Evolutionary conservation across 2,888 invertebrate genomes (phyloP).

Genomic region (Lamellibrachia satsuma): DNA sequence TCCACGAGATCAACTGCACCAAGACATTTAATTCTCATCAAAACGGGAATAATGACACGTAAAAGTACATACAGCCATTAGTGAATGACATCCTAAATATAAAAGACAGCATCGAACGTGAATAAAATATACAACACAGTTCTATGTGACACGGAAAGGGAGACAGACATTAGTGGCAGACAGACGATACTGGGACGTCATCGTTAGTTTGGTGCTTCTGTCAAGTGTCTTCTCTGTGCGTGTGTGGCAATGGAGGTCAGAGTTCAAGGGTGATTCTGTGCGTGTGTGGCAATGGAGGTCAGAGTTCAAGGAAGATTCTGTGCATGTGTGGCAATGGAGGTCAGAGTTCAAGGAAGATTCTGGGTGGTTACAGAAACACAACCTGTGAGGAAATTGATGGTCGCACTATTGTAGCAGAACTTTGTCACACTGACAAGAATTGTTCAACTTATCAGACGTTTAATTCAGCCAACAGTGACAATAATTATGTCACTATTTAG

Average conservation of each 20-base stretch:
- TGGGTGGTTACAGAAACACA: neutral
- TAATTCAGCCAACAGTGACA: neutral
- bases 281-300: neutral
- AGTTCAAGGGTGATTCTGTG: neutral
- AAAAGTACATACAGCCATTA: neutral
- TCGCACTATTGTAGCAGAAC: neutral
- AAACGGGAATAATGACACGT: neutral
- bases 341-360: no score
- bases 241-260: neutral
- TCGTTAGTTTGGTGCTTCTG: neutral
- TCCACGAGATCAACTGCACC: neutral
- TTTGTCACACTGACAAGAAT: neutral
- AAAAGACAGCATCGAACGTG: neutral
- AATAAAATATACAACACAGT: neutral
- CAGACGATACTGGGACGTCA: neutral
- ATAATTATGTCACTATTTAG: neutral
- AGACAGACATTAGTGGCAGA: neutral
- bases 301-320: neutral
- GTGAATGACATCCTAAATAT: neutral
- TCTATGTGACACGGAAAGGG: neutral
- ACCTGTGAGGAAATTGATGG: neutral
- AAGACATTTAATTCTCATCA: neutral
- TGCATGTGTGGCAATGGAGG: no score
- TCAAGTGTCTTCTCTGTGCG: neutral
- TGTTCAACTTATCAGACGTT: neutral